Conservation (phyloP, 2,113 vertebrate species). For the Hippocampus barbouri region DNA sequence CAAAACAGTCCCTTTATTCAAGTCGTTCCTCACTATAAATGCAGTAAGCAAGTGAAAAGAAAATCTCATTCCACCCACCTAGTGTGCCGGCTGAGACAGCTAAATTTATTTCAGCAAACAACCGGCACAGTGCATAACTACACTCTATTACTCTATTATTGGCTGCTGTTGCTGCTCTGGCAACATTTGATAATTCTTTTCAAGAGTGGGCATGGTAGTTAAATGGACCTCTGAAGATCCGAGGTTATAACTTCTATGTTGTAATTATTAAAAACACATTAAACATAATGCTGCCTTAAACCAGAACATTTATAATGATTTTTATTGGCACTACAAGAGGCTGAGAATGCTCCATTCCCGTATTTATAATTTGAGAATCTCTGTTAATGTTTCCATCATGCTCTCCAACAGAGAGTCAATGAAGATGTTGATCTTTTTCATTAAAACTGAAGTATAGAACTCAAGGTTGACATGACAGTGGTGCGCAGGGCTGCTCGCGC, state of each 20-base stretch:
- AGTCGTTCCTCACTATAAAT: slow-evolving; percentile 23
- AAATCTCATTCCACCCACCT: slow-evolving; percentile 51
- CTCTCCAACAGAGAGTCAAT: neutral
- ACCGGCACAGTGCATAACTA: slow-evolving; percentile 11
- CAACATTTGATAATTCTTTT: slow-evolving; percentile 14
- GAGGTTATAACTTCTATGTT: neutral
- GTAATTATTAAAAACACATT: slow-evolving; percentile 2
- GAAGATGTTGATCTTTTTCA: neutral
- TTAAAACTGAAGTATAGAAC: neutral
- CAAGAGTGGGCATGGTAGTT: slow-evolving; percentile 1
- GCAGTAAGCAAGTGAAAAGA: slow-evolving; percentile 51
- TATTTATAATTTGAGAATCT: neutral
- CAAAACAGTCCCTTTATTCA: slow-evolving; percentile 18
- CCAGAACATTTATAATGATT: neutral
- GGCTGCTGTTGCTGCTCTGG: neutral
- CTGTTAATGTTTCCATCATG: neutral
- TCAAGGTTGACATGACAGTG: too few relatives aligned
- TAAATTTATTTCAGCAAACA: slow-evolving; percentile 54
- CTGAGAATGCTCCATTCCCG: neutral
- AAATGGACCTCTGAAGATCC: neutral
- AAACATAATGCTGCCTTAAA: neutral
- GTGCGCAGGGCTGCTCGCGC: too few relatives aligned
- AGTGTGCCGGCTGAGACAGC: slow-evolving; percentile 46
- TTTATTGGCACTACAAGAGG: neutral
- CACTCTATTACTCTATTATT: slow-evolving; percentile 2